A percentile compares a stretch with the other conserved stretches of the same genome.
phyloP scores from a whole-genome alignment of 2,113 vertebrate species.

The Amblyopsis rosae region DNA sequence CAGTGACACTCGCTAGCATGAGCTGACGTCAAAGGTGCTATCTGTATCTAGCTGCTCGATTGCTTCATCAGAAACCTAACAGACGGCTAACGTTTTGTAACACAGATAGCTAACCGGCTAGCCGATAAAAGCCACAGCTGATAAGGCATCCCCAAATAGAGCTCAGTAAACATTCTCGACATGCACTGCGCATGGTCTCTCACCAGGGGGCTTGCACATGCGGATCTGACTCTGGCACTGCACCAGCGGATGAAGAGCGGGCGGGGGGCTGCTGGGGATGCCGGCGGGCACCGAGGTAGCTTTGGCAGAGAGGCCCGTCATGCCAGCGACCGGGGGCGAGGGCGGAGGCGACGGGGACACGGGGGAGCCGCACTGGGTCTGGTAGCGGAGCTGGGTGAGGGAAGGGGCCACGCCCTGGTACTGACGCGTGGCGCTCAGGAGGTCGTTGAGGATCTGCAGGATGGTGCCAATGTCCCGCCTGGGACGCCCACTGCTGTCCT shows the following conservation, averaged over 20 bases:
- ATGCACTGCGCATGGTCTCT: conserved; percentile 58
- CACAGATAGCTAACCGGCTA: conserved; percentile 14
- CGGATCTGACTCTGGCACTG: conserved; percentile 93
- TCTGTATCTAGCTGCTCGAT: conserved; percentile 2
- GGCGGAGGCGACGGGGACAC: conserved; percentile 76
- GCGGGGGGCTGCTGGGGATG: conserved; percentile 74
- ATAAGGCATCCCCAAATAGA: conserved; percentile 34
- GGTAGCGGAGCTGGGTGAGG: conserved; percentile 94
- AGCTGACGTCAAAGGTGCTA: too few relatives aligned
- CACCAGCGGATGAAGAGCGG: conserved; percentile 78
- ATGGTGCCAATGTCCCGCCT: conserved; percentile 95
- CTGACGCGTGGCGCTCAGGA: conserved; percentile 95
- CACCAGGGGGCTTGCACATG: conserved; percentile 90
- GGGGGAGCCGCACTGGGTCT: conserved; percentile 86
- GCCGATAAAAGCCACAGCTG: conserved; percentile 29
- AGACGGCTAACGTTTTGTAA: conserved; percentile 38
- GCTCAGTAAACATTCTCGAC: conserved; percentile 15
- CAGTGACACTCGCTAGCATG: neutral
- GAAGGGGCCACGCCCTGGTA: conserved; percentile 98
- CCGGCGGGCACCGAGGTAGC: conserved; percentile 85
- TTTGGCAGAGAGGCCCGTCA: conserved; percentile 80
- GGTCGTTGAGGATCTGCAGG: conserved; percentile 97
- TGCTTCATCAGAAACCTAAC: conserved; percentile 19
- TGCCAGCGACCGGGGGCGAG: conserved; percentile 68
- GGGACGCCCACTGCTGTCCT: conserved; percentile 94